Conservation (phyloP, 2,888 invertebrate genomes). For the Euphydryas editha region DNA sequence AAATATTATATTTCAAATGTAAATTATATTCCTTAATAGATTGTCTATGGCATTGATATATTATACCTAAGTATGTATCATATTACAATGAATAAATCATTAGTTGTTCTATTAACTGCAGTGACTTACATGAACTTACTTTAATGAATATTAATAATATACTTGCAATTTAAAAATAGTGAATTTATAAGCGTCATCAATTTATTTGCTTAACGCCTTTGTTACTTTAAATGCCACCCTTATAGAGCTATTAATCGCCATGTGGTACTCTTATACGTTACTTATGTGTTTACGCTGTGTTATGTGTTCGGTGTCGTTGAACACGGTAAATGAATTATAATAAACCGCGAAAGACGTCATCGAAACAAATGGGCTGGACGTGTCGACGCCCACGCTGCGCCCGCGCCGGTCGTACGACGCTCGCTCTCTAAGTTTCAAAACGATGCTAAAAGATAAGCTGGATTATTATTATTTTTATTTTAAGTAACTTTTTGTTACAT, state of each 20-base stretch:
- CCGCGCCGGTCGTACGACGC: slow-evolving; percentile 43
- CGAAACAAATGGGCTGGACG: slow-evolving; percentile 75
- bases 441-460: slow-evolving; percentile 47
- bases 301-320: slow-evolving; percentile 48
- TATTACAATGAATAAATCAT: not conserved
- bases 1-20: not conserved
- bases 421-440: slow-evolving; percentile 43
- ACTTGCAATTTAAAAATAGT: not conserved
- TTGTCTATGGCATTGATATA: not conserved
- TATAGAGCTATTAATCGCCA: slow-evolving; percentile 18
- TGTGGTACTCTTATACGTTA: slow-evolving; percentile 28
- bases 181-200: slow-evolving; percentile 10
- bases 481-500: not conserved
- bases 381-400: slow-evolving; percentile 68
- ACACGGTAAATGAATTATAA: slow-evolving; percentile 80
- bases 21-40: not conserved
- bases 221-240: slow-evolving; percentile 28
- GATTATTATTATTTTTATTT: slow-evolving; percentile 15
- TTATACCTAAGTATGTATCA: not conserved
- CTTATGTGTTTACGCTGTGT: slow-evolving; percentile 42
- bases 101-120: not conserved
- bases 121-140: no score
- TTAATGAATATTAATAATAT: slow-evolving; percentile 8
- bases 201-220: slow-evolving; percentile 10
- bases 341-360: slow-evolving; percentile 71